A percentile compares a stretch with the other conserved stretches of the same genome.
Conservation (phyloP, 2,888 invertebrate genomes). For the Cerceris rybyensis region DNA sequence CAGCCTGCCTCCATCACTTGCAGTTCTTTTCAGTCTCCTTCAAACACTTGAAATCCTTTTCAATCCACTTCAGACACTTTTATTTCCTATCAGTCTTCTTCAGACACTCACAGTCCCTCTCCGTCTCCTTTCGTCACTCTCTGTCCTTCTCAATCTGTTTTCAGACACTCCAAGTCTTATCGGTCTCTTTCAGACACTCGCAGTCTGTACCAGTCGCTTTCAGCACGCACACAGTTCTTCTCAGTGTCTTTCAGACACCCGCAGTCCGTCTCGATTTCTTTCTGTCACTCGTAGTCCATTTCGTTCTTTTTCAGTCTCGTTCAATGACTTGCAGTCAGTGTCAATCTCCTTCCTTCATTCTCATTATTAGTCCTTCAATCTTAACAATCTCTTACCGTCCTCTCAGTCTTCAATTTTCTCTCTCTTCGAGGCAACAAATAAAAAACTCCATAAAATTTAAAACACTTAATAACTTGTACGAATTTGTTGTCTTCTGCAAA, state of each 20-base stretch:
- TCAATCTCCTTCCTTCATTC: too few relatives aligned
- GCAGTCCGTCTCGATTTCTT: not conserved
- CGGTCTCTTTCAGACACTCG: not conserved
- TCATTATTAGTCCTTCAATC: too few relatives aligned
- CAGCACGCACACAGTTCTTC: slow-evolving; percentile 13
- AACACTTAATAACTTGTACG: too few relatives aligned
- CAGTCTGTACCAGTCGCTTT: not conserved
- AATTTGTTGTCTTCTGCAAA: not conserved
- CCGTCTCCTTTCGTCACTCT: not conserved
- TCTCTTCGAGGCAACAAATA: not conserved
- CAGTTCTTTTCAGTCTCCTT: too few relatives aligned
- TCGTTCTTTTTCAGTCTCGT: too few relatives aligned
- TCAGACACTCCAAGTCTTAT: too few relatives aligned
- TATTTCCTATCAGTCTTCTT: not conserved
- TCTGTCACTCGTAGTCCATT: not conserved
- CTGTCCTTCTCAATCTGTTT: not conserved
- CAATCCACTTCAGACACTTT: too few relatives aligned
- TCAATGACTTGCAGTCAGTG: too few relatives aligned
- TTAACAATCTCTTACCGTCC: not conserved
- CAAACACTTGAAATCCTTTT: too few relatives aligned
- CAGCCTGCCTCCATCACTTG: not conserved
- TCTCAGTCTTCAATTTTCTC: not conserved
- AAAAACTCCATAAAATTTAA: too few relatives aligned
- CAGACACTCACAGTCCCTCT: not conserved
- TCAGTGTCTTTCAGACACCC: not conserved